A percentile compares a stretch with the other conserved stretches of the same genome.
phyloP scores from a whole-genome alignment of 2,113 vertebrate genomes.

The Bufo bufo region DNA sequence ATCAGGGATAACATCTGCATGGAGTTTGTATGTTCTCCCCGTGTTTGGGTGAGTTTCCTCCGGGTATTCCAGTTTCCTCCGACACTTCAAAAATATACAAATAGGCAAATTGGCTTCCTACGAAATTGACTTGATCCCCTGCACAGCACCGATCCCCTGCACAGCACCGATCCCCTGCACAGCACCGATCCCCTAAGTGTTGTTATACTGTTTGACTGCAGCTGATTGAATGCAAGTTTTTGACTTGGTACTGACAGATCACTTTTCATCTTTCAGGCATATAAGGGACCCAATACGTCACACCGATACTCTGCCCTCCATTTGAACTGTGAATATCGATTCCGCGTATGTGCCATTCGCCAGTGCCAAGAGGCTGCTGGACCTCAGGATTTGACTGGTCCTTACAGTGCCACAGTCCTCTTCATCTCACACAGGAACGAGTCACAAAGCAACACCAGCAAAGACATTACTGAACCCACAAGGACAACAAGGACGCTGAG shows the following conservation, averaged over 20 bases:
- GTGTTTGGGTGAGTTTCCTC: too few species aligned
- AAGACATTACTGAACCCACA: slow-evolving; percentile 73
- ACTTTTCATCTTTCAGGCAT: slow-evolving; percentile 72
- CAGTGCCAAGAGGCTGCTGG: slow-evolving; percentile 85
- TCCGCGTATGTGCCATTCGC: slow-evolving; percentile 87
- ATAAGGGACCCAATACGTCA: slow-evolving; percentile 84
- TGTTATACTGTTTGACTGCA: background rate
- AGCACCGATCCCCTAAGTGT: too few species aligned
- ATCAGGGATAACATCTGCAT: too few species aligned
- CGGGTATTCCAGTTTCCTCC: too few species aligned
- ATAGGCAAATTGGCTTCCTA: too few species aligned
- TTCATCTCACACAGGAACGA: slow-evolving; percentile 85
- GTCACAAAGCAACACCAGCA: slow-evolving; percentile 67
- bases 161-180: too few species aligned
- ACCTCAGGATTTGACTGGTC: slow-evolving; percentile 84
- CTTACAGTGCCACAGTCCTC: slow-evolving; percentile 87
- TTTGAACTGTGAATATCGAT: slow-evolving; percentile 90
- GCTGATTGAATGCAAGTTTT: background rate
- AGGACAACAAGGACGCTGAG: slow-evolving; percentile 82
- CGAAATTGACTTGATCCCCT: too few species aligned
- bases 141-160: too few species aligned
- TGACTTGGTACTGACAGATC: background rate
- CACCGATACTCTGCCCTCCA: slow-evolving; percentile 86
- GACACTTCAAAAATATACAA: too few species aligned
- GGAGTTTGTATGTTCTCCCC: too few species aligned